phyloP scores from a whole-genome alignment of 2,113 vertebrate species.

The Empidonax traillii region DNA sequence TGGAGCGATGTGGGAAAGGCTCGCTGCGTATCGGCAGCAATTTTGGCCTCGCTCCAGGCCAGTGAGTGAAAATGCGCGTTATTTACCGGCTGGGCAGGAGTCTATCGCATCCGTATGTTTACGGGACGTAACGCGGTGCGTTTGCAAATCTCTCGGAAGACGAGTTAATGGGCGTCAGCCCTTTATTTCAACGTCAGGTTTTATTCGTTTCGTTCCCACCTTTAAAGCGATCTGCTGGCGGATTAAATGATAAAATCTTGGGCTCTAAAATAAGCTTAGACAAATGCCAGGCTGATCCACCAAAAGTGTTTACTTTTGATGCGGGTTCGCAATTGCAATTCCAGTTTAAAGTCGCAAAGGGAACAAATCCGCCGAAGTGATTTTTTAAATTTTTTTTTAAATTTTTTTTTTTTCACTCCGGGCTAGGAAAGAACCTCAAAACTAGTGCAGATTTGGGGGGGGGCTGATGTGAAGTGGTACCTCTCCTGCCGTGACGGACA shows the following conservation, averaged over 20 bases:
- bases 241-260: constrained; percentile 46
- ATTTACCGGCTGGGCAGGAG: not conserved
- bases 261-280: constrained; percentile 47
- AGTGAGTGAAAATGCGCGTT: not conserved
- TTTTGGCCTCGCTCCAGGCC: constrained; percentile 24
- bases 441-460: not conserved
- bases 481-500: not conserved
- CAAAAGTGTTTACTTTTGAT: not conserved
- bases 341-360: not conserved
- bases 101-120: not conserved
- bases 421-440: not conserved
- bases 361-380: not conserved
- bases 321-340: not conserved
- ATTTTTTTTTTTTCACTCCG: not conserved
- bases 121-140: not conserved
- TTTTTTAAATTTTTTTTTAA: no score
- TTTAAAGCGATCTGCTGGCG: constrained; percentile 14
- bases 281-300: constrained; percentile 16
- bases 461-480: not conserved
- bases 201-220: constrained; percentile 25
- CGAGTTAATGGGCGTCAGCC: not conserved
- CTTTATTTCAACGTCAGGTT: not conserved
- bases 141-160: not conserved
- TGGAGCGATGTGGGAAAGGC: not conserved
- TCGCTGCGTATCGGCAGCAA: not conserved